A percentile compares a stretch with the other conserved stretches of the same genome.
Evolutionary conservation across 2,113 vertebrate genomes (phyloP).

Genomic region (Proteles cristata): DNA sequence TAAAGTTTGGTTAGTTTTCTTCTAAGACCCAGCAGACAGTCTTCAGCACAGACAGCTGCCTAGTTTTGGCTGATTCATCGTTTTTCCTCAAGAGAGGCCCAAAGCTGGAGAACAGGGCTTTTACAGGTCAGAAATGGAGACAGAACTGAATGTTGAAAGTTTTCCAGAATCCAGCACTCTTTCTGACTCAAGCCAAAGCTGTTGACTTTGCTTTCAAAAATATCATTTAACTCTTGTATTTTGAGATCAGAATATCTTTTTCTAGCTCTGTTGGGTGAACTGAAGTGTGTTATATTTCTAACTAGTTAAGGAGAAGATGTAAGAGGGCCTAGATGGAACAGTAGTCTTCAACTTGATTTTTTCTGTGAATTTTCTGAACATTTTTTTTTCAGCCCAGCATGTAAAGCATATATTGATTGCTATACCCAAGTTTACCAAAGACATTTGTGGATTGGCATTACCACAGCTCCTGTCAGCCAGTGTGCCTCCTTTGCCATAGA

Average conservation of each 20-base stretch:
- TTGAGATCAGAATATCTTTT: constrained; percentile 53
- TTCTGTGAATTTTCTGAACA: constrained; percentile 4
- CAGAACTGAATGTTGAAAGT: constrained; percentile 76
- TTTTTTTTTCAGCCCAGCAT: neutral
- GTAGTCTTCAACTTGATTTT: constrained; percentile 24
- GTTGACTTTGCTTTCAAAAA: constrained; percentile 83
- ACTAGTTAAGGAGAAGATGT: neutral
- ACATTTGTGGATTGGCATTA: neutral
- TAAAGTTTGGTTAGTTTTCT: constrained; percentile 73
- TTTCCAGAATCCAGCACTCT: constrained; percentile 80
- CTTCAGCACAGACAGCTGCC: constrained; percentile 72
- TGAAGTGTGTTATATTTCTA: constrained; percentile 26
- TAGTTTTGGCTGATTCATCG: constrained; percentile 71
- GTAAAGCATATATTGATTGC: neutral
- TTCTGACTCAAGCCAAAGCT: constrained; percentile 80
- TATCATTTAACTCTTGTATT: constrained; percentile 73
- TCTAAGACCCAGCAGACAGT: constrained; percentile 62
- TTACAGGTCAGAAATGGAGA: constrained; percentile 82
- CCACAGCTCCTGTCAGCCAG: neutral
- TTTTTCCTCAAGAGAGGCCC: constrained; percentile 80
- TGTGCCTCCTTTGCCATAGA: neutral
- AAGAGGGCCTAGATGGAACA: neutral
- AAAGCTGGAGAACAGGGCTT: constrained; percentile 76
- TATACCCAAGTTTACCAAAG: neutral
- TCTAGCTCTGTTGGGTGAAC: neutral